Evolutionary conservation across 2,797 vertebrate genomes (phyloP).

Genomic region (Gambusia yucatana): DNA sequence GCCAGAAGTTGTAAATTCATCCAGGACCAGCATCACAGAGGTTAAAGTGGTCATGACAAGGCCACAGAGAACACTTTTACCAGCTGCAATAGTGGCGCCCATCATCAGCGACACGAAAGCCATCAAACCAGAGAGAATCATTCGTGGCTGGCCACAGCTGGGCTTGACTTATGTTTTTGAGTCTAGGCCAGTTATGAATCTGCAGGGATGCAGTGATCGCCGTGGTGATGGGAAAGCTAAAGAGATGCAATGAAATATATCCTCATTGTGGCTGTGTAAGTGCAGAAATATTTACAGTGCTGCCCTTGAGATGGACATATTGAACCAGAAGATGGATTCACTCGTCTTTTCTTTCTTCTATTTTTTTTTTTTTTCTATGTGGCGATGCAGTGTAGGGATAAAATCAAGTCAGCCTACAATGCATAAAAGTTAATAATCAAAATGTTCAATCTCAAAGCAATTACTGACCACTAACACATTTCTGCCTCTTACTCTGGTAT

Average conservation of each 20-base stretch:
- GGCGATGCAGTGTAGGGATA: not conserved
- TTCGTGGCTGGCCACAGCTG: slow-evolving; percentile 66
- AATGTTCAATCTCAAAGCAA: slow-evolving; percentile 46
- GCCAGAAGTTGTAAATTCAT: slow-evolving; percentile 34
- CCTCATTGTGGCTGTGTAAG: slow-evolving; percentile 47
- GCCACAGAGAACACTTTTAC: slow-evolving; percentile 55
- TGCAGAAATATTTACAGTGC: slow-evolving; percentile 48
- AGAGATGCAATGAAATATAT: slow-evolving; percentile 65
- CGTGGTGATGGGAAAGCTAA: slow-evolving; percentile 54
- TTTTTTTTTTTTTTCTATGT: slow-evolving; percentile 12
- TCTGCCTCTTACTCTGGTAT: slow-evolving; percentile 38
- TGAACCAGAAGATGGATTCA: slow-evolving; percentile 7
- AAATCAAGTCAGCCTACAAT: slow-evolving; percentile 41
- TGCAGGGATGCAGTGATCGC: slow-evolving; percentile 65
- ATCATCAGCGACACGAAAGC: slow-evolving; percentile 65
- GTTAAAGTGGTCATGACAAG: slow-evolving; percentile 57
- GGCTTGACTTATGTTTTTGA: slow-evolving; percentile 57
- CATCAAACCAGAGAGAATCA: slow-evolving; percentile 70
- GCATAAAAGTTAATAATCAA: slow-evolving; percentile 30
- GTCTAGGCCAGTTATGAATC: slow-evolving; percentile 61
- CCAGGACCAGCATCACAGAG: slow-evolving; percentile 36
- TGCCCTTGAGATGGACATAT: slow-evolving; percentile 61
- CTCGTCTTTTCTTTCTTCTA: not conserved
- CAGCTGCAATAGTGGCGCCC: slow-evolving; percentile 60
- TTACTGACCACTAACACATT: slow-evolving; percentile 54